A percentile compares a stretch with the other conserved stretches of the same genome.
Evolutionary conservation across 2,797 vertebrate genomes (phyloP).

Genomic region (Enteromius fasciolatus): DNA sequence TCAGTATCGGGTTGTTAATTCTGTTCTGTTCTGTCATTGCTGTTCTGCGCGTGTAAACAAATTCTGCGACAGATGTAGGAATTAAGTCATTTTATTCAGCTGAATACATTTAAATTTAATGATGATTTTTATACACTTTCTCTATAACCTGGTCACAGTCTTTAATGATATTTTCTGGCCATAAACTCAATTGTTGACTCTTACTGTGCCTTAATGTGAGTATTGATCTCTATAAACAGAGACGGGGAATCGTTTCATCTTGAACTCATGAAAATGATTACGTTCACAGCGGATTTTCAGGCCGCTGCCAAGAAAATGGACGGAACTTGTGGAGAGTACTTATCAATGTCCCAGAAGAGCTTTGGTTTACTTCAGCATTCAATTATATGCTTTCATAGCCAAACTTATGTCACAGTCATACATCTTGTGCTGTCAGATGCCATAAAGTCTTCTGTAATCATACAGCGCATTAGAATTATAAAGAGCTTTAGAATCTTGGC

Average conservation of each 20-base stretch:
- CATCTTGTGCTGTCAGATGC: conserved; percentile 34
- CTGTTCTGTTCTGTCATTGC: too few relatives aligned
- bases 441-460: conserved; percentile 30
- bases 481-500: conserved; percentile 27
- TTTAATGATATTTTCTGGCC: conserved; percentile 61
- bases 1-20: background rate
- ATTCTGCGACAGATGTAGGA: background rate
- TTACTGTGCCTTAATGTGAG: conserved; percentile 33
- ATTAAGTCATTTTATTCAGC: conserved; percentile 14
- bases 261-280: conserved; percentile 58
- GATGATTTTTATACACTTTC: background rate
- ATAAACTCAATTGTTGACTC: conserved; percentile 54
- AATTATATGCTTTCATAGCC: conserved; percentile 31
- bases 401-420: conserved; percentile 31
- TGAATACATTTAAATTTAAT: conserved; percentile 46
- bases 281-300: conserved; percentile 56
- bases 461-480: conserved; percentile 21
- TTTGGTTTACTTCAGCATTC: conserved; percentile 22
- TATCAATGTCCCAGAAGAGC: conserved; percentile 32
- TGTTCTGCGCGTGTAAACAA: background rate
- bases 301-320: conserved; percentile 61
- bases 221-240: conserved; percentile 60
- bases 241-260: conserved; percentile 62
- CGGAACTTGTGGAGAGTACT: conserved; percentile 45
- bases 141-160: conserved; percentile 57